Conservation (phyloP, 2,797 vertebrate species). For the Lutjanus argentimaculatus region DNA sequence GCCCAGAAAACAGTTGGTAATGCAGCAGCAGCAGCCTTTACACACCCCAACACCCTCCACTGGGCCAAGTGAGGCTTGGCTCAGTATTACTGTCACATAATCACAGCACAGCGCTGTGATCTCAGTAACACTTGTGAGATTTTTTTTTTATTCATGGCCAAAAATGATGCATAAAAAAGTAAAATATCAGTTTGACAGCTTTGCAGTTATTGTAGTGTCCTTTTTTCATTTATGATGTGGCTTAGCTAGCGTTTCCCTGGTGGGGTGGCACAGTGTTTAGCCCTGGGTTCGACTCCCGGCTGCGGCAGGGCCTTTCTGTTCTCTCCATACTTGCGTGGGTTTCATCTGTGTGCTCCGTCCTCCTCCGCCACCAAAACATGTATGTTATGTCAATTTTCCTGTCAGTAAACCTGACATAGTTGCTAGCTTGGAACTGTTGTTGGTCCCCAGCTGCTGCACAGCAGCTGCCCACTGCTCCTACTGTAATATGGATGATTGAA, state of each 20-base stretch:
- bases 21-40: neutral
- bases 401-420: no score
- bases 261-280: no score
- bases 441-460: no score
- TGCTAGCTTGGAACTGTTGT: no score
- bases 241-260: no score
- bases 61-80: slow-evolving; percentile 17
- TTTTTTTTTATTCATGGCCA: neutral
- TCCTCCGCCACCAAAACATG: no score
- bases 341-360: no score
- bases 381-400: no score
- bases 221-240: neutral
- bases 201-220: neutral
- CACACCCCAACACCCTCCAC: slow-evolving; percentile 3
- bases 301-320: no score
- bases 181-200: neutral
- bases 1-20: neutral
- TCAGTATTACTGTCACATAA: slow-evolving; percentile 4
- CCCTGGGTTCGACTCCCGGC: no score
- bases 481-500: no score
- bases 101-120: slow-evolving; percentile 6
- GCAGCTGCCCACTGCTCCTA: neutral
- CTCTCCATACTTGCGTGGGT: no score
- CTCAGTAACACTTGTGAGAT: neutral
- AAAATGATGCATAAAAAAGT: neutral